A percentile compares a stretch with the other conserved stretches of the same genome.
Evolutionary conservation across 2,113 vertebrate genomes (phyloP).

Genomic region (Uropsilus gracilis): DNA sequence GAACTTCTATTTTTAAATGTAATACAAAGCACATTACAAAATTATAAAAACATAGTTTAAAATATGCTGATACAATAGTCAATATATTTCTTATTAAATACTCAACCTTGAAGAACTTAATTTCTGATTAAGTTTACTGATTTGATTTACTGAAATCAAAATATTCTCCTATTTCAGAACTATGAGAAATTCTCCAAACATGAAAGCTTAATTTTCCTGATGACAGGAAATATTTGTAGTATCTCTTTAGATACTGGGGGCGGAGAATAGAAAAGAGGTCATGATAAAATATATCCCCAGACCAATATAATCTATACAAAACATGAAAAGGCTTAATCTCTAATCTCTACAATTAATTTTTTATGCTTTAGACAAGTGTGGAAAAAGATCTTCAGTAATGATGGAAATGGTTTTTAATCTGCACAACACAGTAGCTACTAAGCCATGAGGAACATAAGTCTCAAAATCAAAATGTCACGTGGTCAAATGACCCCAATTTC

Average conservation of each 20-base stretch:
- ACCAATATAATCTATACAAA: slow-evolving; percentile 45
- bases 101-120: slow-evolving; percentile 58
- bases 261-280: not conserved
- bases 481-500: not conserved
- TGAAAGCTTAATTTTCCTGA: slow-evolving; percentile 3
- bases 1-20: slow-evolving; percentile 41
- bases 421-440: not conserved
- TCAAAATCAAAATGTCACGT: slow-evolving; percentile 36
- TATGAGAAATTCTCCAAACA: slow-evolving; percentile 54
- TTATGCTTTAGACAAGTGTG: not conserved
- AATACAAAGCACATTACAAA: slow-evolving; percentile 37
- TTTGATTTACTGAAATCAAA: slow-evolving; percentile 56
- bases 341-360: slow-evolving; percentile 23
- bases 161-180: slow-evolving; percentile 65
- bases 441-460: not conserved
- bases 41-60: slow-evolving; percentile 59
- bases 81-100: slow-evolving; percentile 64
- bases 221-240: slow-evolving; percentile 39
- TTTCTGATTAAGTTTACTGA: too few species aligned
- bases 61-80: slow-evolving; percentile 56
- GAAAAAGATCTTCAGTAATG: not conserved
- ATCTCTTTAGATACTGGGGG: not conserved
- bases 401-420: not conserved
- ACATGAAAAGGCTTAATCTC: slow-evolving; percentile 20
- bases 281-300: not conserved